Base-by-base conservation (phyloP, 2,888 invertebrate species). In the Scaptodrosophila latifasciaeformis region DNA sequence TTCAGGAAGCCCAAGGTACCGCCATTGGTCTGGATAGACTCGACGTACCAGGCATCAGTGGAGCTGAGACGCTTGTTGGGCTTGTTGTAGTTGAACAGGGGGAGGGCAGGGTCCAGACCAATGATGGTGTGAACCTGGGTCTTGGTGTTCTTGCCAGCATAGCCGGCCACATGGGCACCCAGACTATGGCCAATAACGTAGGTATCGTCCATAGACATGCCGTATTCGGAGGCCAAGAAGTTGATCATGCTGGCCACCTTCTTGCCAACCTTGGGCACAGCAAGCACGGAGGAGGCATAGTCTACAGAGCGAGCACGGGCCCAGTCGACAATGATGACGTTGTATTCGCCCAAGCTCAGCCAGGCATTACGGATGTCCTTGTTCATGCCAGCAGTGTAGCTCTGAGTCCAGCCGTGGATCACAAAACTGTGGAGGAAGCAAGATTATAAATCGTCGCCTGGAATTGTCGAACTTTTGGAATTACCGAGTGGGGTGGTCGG, bases 241-340 rank as follows among this genome's bases (percentile, higher is more conserved):
- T 86, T 74, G 45, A 84, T 53, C 62, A 85, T 62, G 2, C 12
- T 44, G 6, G 82, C 86, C 2, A 83, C 67, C 44, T 75, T 74
- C 56, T 66, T 61, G 15, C 85, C 86, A 37, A 76, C 83, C 10
- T 47, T 59, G 3, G 70, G 51, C 4, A 85, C 76, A 34, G 77
- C 78, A 27, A 88, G 86, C 42, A 89, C 89, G 0, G 90, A 89
- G 5, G 88, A 77, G 39, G 89, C 86, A 61, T 90, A 90, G 55
- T 90, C 90, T 0, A 89, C 84, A 58, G 89, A 89, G 3, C 77
- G 72, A 1, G 90, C 89, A 4, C 89, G 89, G 1, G 85, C 87
- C 90, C 90, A 91, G 67, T 91, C 90, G 2, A 91, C 89, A 1
- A 88, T 87, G 48, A 91, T 88, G 34, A 91, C 88, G 65, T 91